A percentile compares a stretch with the other conserved stretches of the same genome.
Evolutionary conservation across 2,888 invertebrate species (phyloP).

Genomic region (Ectemnius lituratus): DNA sequence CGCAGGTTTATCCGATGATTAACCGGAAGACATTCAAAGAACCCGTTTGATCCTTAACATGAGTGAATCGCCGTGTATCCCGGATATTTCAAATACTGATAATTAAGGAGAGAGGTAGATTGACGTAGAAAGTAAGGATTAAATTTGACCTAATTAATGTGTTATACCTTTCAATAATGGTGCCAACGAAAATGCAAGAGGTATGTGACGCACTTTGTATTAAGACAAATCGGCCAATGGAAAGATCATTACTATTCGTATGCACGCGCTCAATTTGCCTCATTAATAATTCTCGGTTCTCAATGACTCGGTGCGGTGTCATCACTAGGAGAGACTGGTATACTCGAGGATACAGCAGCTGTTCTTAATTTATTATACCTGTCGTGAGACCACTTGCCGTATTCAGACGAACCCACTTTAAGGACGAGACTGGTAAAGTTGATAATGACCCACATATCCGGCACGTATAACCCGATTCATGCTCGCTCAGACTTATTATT

Average conservation of each 20-base stretch:
- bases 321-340: constrained; percentile 9
- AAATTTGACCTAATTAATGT: too few species aligned
- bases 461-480: constrained; percentile 29
- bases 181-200: too few species aligned
- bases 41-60: too few species aligned
- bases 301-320: background rate
- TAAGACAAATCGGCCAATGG: too few species aligned
- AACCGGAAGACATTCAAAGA: too few species aligned
- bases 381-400: constrained; percentile 37
- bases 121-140: too few species aligned
- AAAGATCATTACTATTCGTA: background rate
- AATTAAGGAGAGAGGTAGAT: too few species aligned
- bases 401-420: constrained; percentile 1
- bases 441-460: constrained; percentile 38
- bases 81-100: too few species aligned
- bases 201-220: too few species aligned
- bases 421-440: constrained; percentile 28
- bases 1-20: too few species aligned
- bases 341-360: constrained; percentile 29
- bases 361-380: constrained; percentile 31
- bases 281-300: constrained; percentile 7
- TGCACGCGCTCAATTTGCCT: background rate
- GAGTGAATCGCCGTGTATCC: too few species aligned
- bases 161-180: too few species aligned
- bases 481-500: background rate